Percentiles rank a stretch among this genome's conserved stretches.
These are phyloP conservation scores for Phortica magna DNA, from an alignment of 2,888 invertebrate genomes.

Conservation along the genomic window DNA sequence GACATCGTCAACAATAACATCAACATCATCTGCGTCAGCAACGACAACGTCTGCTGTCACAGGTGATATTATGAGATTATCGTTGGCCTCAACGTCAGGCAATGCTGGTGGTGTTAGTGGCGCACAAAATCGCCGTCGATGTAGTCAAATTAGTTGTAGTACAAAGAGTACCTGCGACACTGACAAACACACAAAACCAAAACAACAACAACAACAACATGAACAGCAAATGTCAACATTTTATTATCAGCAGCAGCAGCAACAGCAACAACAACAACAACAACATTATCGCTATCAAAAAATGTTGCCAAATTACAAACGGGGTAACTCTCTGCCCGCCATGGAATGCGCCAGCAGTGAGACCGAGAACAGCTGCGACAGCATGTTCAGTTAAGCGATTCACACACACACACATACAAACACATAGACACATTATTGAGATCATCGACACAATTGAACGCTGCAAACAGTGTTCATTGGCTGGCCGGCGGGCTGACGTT, in stretches of 20 bases:
- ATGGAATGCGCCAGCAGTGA: slow-evolving; percentile 76
- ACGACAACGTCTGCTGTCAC: background rate
- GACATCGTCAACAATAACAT: slow-evolving; percentile 3
- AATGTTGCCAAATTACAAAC: slow-evolving; percentile 59
- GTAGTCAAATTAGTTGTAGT: slow-evolving; percentile 44
- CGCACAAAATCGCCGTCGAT: slow-evolving; percentile 41
- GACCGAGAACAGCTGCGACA: slow-evolving; percentile 77
- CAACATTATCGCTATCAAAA: slow-evolving; percentile 40
- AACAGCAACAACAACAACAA: slow-evolving; percentile 41
- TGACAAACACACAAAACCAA: slow-evolving; percentile 39
- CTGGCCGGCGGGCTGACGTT: too few species aligned
- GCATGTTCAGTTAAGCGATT: slow-evolving; percentile 62
- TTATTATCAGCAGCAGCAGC: slow-evolving; percentile 14
- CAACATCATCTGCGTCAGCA: background rate
- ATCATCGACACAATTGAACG: too few species aligned
- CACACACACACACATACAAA: background rate
- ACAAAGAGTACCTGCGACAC: slow-evolving; percentile 44
- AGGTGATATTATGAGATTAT: slow-evolving; percentile 16
- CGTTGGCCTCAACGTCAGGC: slow-evolving; percentile 5
- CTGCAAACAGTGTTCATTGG: too few species aligned
- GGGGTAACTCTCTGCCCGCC: slow-evolving; percentile 72
- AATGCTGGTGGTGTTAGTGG: background rate
- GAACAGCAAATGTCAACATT: slow-evolving; percentile 7
- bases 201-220: slow-evolving; percentile 42
- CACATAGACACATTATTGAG: too few species aligned